Base-by-base conservation (phyloP, 2,888 invertebrate species). In the Pomacea canaliculata region DNA sequence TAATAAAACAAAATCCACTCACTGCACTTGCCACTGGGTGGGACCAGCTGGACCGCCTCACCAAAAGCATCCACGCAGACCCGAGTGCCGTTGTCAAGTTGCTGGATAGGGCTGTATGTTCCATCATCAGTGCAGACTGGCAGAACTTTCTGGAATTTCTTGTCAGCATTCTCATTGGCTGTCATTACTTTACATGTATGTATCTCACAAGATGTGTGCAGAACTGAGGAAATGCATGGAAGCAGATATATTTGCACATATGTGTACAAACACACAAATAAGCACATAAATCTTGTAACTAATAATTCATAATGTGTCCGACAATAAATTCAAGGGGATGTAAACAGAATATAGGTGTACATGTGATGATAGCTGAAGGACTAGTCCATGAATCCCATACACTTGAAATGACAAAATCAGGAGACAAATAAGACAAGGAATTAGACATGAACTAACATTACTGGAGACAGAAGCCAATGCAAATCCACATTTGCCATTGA, bases 1-100 rank as follows among this genome's bases (percentile, higher is more conserved):
- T 12, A 27, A 63, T 16, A 8, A n/a, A 63, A 63, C n/a, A 12
- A 63, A 16, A 16, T 23, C 9, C 10, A n/a, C 63, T 63, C 19
- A 63, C 63, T 63, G 63, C 63, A 63, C 27, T 27, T 27, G n/a
- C 27, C 19, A 19, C 10, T 49, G 5, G 48, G 27, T n/a, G 19
- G 16, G 16, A n/a, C 13, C 48, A 60, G 48, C 56, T 70, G 46
- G 8, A 51, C 63, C 8, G 62, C 48, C 10, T 27, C 60, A 48
- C 78, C 78, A 19, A 71, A 70, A 12, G 65, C 73, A 66, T 78
- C 73, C 12, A 78, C 78, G 62, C 78, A 78, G 73, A 68, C 73
- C 63, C 46, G 66, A 27, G 48, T 46, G 19, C 37, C 19, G 18
- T 27, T 63, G 18, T 65, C 48, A 19, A 73, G 67, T 12, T 12